Base-by-base conservation (phyloP, 2,797 vertebrate genomes). In the Picus viridis region DNA sequence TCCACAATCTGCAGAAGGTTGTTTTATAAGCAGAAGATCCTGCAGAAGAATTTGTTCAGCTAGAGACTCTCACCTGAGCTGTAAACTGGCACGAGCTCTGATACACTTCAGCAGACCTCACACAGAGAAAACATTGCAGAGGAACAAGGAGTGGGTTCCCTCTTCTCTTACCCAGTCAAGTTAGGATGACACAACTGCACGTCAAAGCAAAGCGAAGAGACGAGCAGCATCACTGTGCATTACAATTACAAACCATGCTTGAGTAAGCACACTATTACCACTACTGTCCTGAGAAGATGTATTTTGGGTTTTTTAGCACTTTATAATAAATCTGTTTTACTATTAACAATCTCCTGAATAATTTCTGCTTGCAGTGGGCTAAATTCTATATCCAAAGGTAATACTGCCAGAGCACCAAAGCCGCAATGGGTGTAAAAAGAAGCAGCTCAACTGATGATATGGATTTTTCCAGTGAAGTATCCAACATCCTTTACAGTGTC, bases 221-320 rank as follows among this genome's bases (percentile, higher is more conserved):
- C 0, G 0, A 45, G 41, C 1, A 5, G 9, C n/a, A 69, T 13
- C 39, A 39, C 49, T 57, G 32, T n/a, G 12, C 13, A 32, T 20
- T 29, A 74, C 27, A 87, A n/a, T 34, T 62, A 41, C 30, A 75
- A 41, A 72, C 43, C 30, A 34, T 3, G 15, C 47, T 26, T 15
- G 20, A 6, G 30, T 70, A 88, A 67, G 34, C 72, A 90, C 23
- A 26, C 23, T 19, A 13, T 39, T 83, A 80, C 12, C 26, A 27
- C 14, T 30, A 22, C 36, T 5, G 6, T 67, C 61, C 27, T 45
- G 22, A 57, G 16, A 70, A 71, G 63, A 39, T 2, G 5, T 5
- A 49, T 76, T 76, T 73, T 4, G 29, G 24, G 73, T 71, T 7
- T 61, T 91, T 41, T 57, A 53, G 5, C 23, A 51, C 17, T 71